These are phyloP conservation scores for Microtus obscurus DNA, from an alignment of 2,797 vertebrate genomes.

Conservation along the genomic window DNA sequence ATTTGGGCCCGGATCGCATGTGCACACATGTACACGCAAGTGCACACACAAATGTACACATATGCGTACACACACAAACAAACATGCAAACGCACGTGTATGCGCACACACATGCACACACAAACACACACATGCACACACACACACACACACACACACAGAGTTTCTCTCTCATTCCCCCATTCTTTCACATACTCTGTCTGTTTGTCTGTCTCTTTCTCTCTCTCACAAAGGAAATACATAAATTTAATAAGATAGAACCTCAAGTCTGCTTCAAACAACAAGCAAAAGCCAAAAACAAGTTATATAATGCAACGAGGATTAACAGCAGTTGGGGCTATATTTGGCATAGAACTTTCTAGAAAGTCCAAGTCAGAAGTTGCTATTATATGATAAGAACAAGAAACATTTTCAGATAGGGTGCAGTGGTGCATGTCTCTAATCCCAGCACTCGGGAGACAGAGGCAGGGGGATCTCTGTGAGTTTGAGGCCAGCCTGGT, in stretches of 20 bases:
- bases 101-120: too few relatives aligned
- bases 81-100: too few relatives aligned
- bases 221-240: not conserved
- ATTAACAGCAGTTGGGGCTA: not conserved
- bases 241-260: not conserved
- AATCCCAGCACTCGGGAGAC: not conserved
- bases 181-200: not conserved
- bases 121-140: too few relatives aligned
- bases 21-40: too few relatives aligned
- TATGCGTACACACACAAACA: too few relatives aligned
- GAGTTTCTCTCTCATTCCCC: not conserved
- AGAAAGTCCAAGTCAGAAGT: slow-evolving; percentile 47
- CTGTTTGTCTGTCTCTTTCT: not conserved
- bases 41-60: too few relatives aligned
- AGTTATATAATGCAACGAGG: not conserved
- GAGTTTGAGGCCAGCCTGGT: not conserved
- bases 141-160: too few relatives aligned
- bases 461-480: not conserved
- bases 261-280: not conserved
- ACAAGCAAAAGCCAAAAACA: not conserved
- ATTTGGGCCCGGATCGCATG: too few relatives aligned
- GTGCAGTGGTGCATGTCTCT: not conserved
- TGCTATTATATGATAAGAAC: not conserved
- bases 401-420: not conserved
- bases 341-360: slow-evolving; percentile 16